A percentile compares a stretch with the other conserved stretches of the same genome.
Conservation (phyloP, 2,797 vertebrate genomes). For the Eleutherodactylus coqui region DNA sequence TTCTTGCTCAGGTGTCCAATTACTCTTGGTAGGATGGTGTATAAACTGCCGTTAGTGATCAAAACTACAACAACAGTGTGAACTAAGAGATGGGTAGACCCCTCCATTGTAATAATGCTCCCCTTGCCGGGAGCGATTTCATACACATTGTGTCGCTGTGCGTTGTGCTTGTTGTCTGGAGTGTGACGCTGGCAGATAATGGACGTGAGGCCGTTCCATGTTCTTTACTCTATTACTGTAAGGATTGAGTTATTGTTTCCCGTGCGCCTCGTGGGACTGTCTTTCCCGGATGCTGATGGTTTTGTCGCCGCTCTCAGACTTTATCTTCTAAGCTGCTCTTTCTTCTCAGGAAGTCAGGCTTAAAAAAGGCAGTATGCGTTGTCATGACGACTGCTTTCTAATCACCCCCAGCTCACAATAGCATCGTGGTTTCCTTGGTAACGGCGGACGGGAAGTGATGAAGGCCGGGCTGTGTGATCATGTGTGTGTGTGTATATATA, state of each 20-base stretch:
- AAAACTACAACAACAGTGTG: too few species aligned
- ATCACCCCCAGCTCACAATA: slow-evolving; percentile 55
- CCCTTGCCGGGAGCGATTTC: too few species aligned
- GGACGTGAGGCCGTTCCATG: neutral
- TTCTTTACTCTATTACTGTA: neutral
- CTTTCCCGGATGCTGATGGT: slow-evolving; percentile 8
- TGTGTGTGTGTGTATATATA: neutral
- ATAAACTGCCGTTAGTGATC: too few species aligned
- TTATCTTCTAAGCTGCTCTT: slow-evolving; percentile 42
- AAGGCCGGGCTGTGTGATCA: slow-evolving; percentile 19
- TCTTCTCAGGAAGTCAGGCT: slow-evolving; percentile 57
- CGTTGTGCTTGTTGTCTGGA: neutral
- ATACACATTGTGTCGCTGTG: neutral
- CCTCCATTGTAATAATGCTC: too few species aligned
- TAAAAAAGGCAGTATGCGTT: slow-evolving; percentile 72
- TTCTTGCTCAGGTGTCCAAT: too few species aligned
- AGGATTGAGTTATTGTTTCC: neutral
- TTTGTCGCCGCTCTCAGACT: slow-evolving; percentile 13
- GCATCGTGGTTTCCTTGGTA: slow-evolving; percentile 61
- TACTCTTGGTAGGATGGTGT: too few species aligned
- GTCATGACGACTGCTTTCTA: slow-evolving; percentile 78
- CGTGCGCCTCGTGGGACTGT: slow-evolving; percentile 5
- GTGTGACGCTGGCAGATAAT: too few species aligned
- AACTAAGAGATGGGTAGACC: too few species aligned
- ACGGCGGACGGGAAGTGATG: slow-evolving; percentile 39